These are phyloP conservation scores for Pygocentrus nattereri DNA, from an alignment of 2,797 vertebrate species.

Conservation along the genomic window DNA sequence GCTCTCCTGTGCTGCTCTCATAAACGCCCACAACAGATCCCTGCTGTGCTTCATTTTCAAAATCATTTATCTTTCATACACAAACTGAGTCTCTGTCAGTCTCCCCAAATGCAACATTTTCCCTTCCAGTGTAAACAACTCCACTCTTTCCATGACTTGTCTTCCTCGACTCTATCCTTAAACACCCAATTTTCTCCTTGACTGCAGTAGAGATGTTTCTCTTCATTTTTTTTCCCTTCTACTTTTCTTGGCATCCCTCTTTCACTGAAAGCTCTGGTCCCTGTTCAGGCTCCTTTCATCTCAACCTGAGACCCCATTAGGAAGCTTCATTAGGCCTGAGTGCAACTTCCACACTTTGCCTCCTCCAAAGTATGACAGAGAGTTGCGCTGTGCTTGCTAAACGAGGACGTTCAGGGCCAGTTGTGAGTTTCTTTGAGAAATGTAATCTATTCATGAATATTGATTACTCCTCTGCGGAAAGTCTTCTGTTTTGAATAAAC, in stretches of 20 bases:
- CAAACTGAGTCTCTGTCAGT: conserved; percentile 73
- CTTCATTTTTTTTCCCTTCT: conserved; percentile 42
- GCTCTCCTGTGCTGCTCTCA: neutral
- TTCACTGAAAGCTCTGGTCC: conserved; percentile 68
- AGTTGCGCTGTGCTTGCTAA: neutral
- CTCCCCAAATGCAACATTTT: conserved; percentile 77
- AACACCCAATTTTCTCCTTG: conserved; percentile 78
- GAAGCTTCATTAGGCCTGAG: conserved; percentile 71
- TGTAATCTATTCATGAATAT: neutral
- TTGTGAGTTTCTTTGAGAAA: neutral
- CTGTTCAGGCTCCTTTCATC: conserved; percentile 74
- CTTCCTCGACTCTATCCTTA: conserved; percentile 64
- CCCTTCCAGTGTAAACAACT: conserved; percentile 76
- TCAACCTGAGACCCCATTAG: conserved; percentile 70
- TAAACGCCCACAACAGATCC: conserved; percentile 49
- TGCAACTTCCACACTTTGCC: conserved; percentile 45
- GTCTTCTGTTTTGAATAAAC: conserved; percentile 11
- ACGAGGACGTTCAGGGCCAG: neutral
- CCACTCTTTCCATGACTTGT: conserved; percentile 70
- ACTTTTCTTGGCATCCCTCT: conserved; percentile 21
- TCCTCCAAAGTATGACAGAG: conserved; percentile 8
- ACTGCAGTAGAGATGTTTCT: conserved; percentile 69
- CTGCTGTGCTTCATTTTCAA: conserved; percentile 65
- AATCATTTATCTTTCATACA: conserved; percentile 78
- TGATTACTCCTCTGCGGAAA: neutral